Evolutionary conservation across 2,888 invertebrate species (phyloP).

Genomic region (Apamea anceps): DNA sequence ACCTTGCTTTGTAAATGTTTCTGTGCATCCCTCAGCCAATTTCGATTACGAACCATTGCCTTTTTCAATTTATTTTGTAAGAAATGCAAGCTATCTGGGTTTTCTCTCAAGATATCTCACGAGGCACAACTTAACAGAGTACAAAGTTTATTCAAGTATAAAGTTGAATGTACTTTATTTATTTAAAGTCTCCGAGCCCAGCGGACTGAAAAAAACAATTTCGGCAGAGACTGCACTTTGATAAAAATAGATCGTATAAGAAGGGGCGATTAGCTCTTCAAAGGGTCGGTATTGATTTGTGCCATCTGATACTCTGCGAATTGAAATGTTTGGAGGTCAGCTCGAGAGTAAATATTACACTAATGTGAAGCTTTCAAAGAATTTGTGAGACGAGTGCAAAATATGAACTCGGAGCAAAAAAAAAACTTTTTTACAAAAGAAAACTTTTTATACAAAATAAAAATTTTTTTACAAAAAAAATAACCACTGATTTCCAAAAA

Average conservation of each 20-base stretch:
- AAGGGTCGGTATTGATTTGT: slow-evolving; percentile 37
- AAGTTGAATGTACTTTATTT: slow-evolving; percentile 56
- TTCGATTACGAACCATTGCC: slow-evolving; percentile 16
- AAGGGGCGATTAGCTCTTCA: slow-evolving; percentile 22
- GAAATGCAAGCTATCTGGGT: slow-evolving; percentile 27
- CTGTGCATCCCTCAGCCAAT: slow-evolving; percentile 14
- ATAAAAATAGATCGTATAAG: slow-evolving; percentile 12
- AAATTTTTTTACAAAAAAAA: too few species aligned
- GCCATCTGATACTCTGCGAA: slow-evolving; percentile 2
- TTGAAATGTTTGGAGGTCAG: background rate
- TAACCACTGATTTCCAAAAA: too few species aligned
- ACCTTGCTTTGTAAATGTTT: slow-evolving; percentile 4
- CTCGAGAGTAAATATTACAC: background rate
- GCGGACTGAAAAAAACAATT: slow-evolving; percentile 37
- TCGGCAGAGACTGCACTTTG: slow-evolving; percentile 42
- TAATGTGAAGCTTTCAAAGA: background rate
- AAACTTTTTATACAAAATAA: too few species aligned
- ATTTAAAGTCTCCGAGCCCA: slow-evolving; percentile 30
- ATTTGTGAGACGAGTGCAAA: background rate
- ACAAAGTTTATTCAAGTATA: slow-evolving; percentile 41
- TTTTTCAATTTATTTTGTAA: slow-evolving; percentile 38
- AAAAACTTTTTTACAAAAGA: too few species aligned
- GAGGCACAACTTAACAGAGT: slow-evolving; percentile 15
- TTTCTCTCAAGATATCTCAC: slow-evolving; percentile 13
- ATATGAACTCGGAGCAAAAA: background rate